A percentile compares a stretch with the other conserved stretches of the same genome.
These are phyloP conservation scores for Hippocampus zosterae DNA, from an alignment of 2,113 vertebrate species.

Conservation along the genomic window DNA sequence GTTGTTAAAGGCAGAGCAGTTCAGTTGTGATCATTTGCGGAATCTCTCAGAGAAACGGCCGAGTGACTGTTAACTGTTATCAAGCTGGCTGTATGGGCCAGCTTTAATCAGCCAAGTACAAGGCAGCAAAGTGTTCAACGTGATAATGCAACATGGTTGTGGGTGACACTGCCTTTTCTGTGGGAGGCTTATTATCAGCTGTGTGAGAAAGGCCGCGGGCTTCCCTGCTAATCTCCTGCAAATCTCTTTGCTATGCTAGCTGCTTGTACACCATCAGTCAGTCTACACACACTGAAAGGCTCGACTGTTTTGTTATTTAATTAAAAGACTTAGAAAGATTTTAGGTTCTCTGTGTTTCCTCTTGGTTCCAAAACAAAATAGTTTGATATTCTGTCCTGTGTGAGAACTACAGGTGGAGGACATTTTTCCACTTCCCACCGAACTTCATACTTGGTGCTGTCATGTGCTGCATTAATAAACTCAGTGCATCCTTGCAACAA, in stretches of 20 bases:
- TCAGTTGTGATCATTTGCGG: not conserved
- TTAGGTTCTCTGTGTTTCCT: not conserved
- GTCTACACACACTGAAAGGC: constrained; percentile 1
- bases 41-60: not conserved
- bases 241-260: constrained; percentile 9
- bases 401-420: not conserved
- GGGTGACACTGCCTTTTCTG: constrained; percentile 15
- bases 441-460: not conserved
- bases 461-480: not conserved
- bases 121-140: constrained; percentile 15
- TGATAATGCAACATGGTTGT: constrained; percentile 22
- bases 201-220: constrained; percentile 28
- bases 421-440: not conserved
- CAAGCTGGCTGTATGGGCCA: constrained; percentile 8
- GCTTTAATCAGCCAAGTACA: constrained; percentile 35
- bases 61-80: constrained; percentile 8
- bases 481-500: not conserved
- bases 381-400: constrained; percentile 2
- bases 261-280: constrained; percentile 13
- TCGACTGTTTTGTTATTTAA: not conserved
- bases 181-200: constrained; percentile 30
- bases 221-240: constrained; percentile 29
- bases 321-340: not conserved
- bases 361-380: not conserved
- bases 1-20: not conserved